Conservation (phyloP, 2,797 vertebrate genomes). For the Diglossa cyanea region DNA sequence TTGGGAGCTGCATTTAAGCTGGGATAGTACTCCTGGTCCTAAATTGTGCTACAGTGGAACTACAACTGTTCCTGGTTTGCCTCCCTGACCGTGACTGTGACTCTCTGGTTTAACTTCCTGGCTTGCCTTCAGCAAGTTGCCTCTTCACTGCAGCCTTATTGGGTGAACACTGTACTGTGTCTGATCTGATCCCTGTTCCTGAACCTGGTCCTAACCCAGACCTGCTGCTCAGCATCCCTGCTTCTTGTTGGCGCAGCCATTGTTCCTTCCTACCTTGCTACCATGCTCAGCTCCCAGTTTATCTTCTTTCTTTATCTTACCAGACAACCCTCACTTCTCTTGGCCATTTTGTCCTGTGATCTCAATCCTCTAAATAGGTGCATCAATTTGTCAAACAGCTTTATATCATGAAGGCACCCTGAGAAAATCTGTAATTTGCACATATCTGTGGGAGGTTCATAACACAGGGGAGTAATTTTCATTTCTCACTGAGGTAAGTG, state of each 20-base stretch:
- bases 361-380: not conserved
- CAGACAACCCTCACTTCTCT: not conserved
- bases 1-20: not conserved
- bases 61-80: not conserved
- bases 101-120: not conserved
- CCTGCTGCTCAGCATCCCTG: not conserved
- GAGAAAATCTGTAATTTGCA: not conserved
- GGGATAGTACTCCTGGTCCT: not conserved
- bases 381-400: not conserved
- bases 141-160: not conserved
- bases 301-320: not conserved
- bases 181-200: not conserved
- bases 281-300: rapidly evolving
- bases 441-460: not conserved
- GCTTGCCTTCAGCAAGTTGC: not conserved
- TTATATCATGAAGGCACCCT: not conserved
- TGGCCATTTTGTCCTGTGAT: not conserved
- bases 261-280: not conserved
- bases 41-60: not conserved
- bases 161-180: not conserved
- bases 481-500: not conserved
- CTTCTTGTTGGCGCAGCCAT: not conserved
- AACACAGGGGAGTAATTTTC: not conserved
- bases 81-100: not conserved
- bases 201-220: not conserved